Base-by-base conservation (phyloP, 2,888 invertebrate species). In the Operophtera brumata region DNA sequence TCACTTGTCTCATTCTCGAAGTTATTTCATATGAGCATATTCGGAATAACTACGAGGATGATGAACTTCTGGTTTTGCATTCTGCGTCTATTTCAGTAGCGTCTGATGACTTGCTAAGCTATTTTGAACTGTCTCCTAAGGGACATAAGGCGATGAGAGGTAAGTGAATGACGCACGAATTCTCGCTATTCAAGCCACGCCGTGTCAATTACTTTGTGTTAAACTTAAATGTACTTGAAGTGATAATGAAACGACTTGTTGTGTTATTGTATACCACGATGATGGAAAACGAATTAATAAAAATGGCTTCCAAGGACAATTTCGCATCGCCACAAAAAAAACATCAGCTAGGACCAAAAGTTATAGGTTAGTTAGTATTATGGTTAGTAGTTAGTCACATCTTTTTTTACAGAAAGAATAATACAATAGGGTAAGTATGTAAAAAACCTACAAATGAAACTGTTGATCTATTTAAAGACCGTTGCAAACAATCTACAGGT, bases 21-120 rank as follows among this genome's bases (percentile, higher is more conserved):
- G 73, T 75, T 73, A 75, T 75, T 74, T 75, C 71, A 70, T 72
- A 20, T 66, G 73, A 67, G 71, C 77, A 76, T 82, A 77, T 78
- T 80, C 72, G 68, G 70, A 80, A 85, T 85, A 78, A 76, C 78
- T 52, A 57, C 57, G 71, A 75, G 82, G 82, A 78, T 84, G 80
- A 84, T 83, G 85, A 86, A 84, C 83, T 78, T 82, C 70, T 72
- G 70, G 70, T 78, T 84, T 84, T 81, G 82, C 80, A 80, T 80
- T 81, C 77, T 75, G 70, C 65, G 68, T 78, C 80, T 83, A 84
- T 85, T 85, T 84, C 77, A 82, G 76, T 71, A 66, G 57, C 71
- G 66, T 66, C 65, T 57, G 30, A 30, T 34, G 45, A 40, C 7
- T 35, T 14, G 32, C 9, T 43, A 0, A 8, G 37, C 13, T 12